These are phyloP conservation scores for Climacteris rufus DNA, from an alignment of 2,113 vertebrate species.

Conservation along the genomic window DNA sequence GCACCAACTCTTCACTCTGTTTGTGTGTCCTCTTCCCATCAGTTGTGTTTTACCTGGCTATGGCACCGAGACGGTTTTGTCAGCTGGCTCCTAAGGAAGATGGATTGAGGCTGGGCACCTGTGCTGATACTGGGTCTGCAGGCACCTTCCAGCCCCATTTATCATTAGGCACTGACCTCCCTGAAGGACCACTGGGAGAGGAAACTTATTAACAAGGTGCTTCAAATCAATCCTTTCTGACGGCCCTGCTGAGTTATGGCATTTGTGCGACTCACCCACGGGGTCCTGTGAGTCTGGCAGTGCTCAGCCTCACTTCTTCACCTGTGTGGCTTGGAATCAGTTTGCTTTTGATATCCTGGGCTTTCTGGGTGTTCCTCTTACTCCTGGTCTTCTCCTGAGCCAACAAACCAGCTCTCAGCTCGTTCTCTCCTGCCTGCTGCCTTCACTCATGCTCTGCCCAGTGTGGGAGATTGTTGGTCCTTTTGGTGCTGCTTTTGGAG, in stretches of 20 bases:
- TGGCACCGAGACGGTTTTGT: background rate
- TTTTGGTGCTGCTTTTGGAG: background rate
- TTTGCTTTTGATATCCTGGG: background rate
- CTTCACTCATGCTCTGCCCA: fast-evolving
- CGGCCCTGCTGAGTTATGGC: background rate
- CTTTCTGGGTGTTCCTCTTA: background rate
- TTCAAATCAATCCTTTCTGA: conserved; percentile 35
- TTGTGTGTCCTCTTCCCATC: background rate
- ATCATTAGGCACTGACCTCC: conserved; percentile 32
- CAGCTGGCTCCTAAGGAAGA: conserved; percentile 34
- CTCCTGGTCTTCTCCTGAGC: background rate
- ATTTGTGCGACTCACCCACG: fast-evolving
- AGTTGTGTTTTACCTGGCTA: background rate
- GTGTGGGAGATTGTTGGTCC: fast-evolving
- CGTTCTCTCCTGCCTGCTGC: background rate
- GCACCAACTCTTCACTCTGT: background rate
- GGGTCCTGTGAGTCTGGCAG: background rate
- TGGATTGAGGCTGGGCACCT: conserved; percentile 6
- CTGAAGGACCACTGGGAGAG: background rate
- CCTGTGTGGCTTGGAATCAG: fast-evolving
- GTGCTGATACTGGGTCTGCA: background rate
- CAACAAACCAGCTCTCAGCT: background rate
- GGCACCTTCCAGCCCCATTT: conserved; percentile 30
- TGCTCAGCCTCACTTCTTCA: background rate
- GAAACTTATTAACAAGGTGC: conserved; percentile 40